Base-by-base conservation (phyloP, 2,113 vertebrate genomes). In the Solea senegalensis region DNA sequence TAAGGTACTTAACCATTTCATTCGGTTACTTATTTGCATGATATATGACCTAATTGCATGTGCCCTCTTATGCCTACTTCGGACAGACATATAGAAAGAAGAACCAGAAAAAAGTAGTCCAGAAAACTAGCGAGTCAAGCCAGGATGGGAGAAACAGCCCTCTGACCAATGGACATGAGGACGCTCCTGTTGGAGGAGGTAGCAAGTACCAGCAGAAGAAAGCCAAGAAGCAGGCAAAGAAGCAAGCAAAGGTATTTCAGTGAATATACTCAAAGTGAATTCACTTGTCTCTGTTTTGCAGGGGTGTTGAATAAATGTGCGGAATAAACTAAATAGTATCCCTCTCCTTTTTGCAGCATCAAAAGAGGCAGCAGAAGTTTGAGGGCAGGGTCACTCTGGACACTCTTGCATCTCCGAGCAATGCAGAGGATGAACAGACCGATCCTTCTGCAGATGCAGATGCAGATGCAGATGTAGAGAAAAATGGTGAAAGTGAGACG, bases 191-290 rank as follows among this genome's bases (percentile, higher is more conserved):
- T 9, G 93, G 92, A 44, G 59, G 86, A 0, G 69, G 85, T 54
- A 98, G 95, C 89, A 98, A 98, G 80, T 97, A 98, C 87, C 95
- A 96, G 81, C 96, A 97, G 92, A 99, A 98, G 82, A 98, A 98
- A 81, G 94, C 91, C 7, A 99, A 98, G 90, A 99, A 96, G 74
- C 96, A 97, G 81, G 97, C 97, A 40, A 98, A 92, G 89, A 99
- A 97, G 80, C 95, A 96, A 87, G 95, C 96, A 51, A 99, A 99
- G 96, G 97, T 98, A 86, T 34, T 9, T 10, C 7, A 62, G 7
- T 59, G 4, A 53, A 40, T 43, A 0, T 3, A 45, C 51, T 6
- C 9, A 55, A 21, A 21, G 1, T 3, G 9, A 26, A 9, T n/a
- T 9, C 21, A 46, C 27, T 57, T 3, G 15, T 53, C 1, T 13